Percentiles rank a stretch among this genome's conserved stretches.
These are phyloP conservation scores for Sinhomidia bicolor DNA, from an alignment of 2,888 invertebrate species.

Conservation along the genomic window DNA sequence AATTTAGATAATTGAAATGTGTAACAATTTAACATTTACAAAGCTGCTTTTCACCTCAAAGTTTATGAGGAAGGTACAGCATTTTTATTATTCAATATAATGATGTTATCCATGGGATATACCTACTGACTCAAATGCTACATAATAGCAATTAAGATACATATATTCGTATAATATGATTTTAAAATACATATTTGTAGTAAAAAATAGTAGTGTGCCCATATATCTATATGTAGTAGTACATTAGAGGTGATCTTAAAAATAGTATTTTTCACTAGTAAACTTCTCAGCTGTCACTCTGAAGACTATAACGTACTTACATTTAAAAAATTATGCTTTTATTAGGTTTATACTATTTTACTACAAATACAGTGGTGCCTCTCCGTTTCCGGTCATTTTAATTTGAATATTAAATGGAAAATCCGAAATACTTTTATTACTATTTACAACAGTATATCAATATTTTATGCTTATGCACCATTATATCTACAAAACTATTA, in stretches of 20 bases:
- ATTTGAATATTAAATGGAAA: neutral
- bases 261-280: constrained; percentile 24
- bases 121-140: constrained; percentile 67
- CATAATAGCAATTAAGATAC: constrained; percentile 58
- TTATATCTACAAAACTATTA: too few species aligned
- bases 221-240: too few species aligned
- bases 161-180: neutral
- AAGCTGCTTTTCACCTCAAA: constrained; percentile 20
- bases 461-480: too few species aligned
- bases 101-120: constrained; percentile 66
- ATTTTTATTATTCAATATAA: neutral
- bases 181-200: constrained; percentile 57
- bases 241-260: constrained; percentile 34
- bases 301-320: constrained; percentile 10
- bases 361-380: neutral
- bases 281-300: constrained; percentile 52
- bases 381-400: neutral
- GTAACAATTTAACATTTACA: constrained; percentile 1
- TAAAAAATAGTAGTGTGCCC: constrained; percentile 62
- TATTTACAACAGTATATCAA: neutral
- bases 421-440: neutral
- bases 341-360: neutral
- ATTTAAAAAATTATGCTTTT: constrained; percentile 29
- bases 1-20: neutral
- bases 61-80: constrained; percentile 27